Conservation (phyloP, 2,888 invertebrate genomes). For the Leucozona laternaria region DNA sequence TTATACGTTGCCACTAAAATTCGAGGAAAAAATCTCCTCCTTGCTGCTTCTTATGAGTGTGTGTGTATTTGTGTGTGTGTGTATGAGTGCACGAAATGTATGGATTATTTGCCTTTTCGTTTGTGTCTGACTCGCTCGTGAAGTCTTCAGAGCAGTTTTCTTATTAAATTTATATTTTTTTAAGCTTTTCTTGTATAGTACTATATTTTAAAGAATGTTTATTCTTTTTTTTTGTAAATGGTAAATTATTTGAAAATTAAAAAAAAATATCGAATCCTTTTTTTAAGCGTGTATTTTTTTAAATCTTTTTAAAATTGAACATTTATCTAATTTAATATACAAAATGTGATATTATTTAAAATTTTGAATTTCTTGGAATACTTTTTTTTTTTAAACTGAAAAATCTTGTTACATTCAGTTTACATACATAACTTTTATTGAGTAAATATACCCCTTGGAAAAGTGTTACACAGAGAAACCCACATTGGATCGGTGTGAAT, state of each 20-base stretch:
- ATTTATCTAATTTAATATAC: not conserved
- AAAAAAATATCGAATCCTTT: not conserved
- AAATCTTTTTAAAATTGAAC: not conserved
- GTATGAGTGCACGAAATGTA: constrained; percentile 53
- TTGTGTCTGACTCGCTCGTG: constrained; percentile 51
- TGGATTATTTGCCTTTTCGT: constrained; percentile 70
- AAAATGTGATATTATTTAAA: not conserved
- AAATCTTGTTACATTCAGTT: constrained; percentile 6
- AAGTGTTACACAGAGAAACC: not conserved
- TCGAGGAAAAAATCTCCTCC: constrained; percentile 46
- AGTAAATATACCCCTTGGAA: not conserved
- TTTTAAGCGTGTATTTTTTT: not conserved
- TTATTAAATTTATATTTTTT: constrained; percentile 34
- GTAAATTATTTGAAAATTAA: not conserved
- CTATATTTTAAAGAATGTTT: not conserved
- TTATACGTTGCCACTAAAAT: constrained; percentile 55
- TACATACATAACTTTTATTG: constrained; percentile 11
- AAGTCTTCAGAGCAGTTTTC: constrained; percentile 63
- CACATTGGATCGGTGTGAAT: not conserved
- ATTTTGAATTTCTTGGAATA: not conserved
- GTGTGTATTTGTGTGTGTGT: constrained; percentile 31
- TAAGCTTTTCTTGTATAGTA: not conserved
- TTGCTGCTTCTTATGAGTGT: constrained; percentile 56
- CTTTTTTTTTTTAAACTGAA: not conserved
- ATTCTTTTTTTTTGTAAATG: not conserved